Conservation (phyloP, 2,888 invertebrate genomes). For the Drosophila mimetica region DNA sequence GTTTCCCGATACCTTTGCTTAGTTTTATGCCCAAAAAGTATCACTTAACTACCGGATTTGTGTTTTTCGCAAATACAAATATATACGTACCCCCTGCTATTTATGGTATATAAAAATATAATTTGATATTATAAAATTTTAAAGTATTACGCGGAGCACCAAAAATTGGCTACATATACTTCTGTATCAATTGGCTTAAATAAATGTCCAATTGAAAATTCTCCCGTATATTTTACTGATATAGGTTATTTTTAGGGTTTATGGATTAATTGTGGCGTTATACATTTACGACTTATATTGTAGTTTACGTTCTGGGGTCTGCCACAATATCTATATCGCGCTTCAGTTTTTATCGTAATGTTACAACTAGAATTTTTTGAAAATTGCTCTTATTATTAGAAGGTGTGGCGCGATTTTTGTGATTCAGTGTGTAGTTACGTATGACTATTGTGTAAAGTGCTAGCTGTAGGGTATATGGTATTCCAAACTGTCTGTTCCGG, state of each 20-base stretch:
- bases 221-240: neutral
- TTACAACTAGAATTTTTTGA: slow-evolving; percentile 5
- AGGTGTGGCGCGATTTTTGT: neutral
- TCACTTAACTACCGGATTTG: slow-evolving; percentile 50
- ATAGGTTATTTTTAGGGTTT: slow-evolving; percentile 1
- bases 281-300: neutral
- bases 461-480: slow-evolving; percentile 85
- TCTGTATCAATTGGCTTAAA: neutral
- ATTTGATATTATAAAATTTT: slow-evolving; percentile 1
- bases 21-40: slow-evolving; percentile 60
- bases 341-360: neutral
- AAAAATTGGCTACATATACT: neutral
- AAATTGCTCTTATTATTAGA: slow-evolving; percentile 4
- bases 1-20: slow-evolving; percentile 48
- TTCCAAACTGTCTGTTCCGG: slow-evolving; percentile 85
- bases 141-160: neutral
- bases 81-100: neutral
- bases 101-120: slow-evolving; percentile 23
- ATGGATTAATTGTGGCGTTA: slow-evolving; percentile 3
- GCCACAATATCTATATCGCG: neutral
- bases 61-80: neutral
- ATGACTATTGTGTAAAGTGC: slow-evolving; percentile 67
- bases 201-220: neutral
- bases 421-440: slow-evolving; percentile 15
- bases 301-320: neutral